Evolutionary conservation across 92 coral and sea anemone species (phyloP).

Genomic region (Siderastrea radians): DNA sequence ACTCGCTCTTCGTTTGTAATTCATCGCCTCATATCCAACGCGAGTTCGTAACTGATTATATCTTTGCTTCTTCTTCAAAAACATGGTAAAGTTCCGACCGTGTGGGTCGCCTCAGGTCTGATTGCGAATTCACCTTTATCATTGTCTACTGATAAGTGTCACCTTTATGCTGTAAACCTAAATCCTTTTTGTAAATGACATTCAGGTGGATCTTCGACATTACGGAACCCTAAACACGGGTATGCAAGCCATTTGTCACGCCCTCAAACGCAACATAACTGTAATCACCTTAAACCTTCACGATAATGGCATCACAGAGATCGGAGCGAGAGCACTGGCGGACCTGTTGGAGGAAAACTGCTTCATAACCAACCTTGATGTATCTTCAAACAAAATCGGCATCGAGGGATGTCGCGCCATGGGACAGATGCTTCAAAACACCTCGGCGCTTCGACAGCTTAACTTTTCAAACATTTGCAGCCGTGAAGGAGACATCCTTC

Average conservation of each 20-base stretch:
- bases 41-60: too few species aligned
- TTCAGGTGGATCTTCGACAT: slow-evolving; percentile 63
- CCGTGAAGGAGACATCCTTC: slow-evolving; percentile 46
- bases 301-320: slow-evolving; percentile 64
- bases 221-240: slow-evolving; percentile 71
- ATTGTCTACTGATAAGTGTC: too few species aligned
- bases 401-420: slow-evolving; percentile 54
- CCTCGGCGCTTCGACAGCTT: slow-evolving; percentile 51
- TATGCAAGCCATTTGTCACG: slow-evolving; percentile 45
- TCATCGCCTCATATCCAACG: too few species aligned
- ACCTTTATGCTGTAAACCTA: neutral
- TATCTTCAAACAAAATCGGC: slow-evolving; percentile 73
- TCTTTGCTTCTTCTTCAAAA: too few species aligned
- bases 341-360: slow-evolving; percentile 60
- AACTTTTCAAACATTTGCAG: slow-evolving; percentile 62
- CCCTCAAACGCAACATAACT: slow-evolving; percentile 59
- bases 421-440: slow-evolving; percentile 50
- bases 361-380: slow-evolving; percentile 60
- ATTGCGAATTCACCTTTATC: neutral
- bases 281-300: slow-evolving; percentile 76
- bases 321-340: slow-evolving; percentile 55
- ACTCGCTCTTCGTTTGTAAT: too few species aligned
- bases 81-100: too few species aligned
- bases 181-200: neutral
- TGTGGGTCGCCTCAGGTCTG: too few species aligned